phyloP scores from a whole-genome alignment of 2,113 vertebrate species.

The Ciconia stormi region DNA sequence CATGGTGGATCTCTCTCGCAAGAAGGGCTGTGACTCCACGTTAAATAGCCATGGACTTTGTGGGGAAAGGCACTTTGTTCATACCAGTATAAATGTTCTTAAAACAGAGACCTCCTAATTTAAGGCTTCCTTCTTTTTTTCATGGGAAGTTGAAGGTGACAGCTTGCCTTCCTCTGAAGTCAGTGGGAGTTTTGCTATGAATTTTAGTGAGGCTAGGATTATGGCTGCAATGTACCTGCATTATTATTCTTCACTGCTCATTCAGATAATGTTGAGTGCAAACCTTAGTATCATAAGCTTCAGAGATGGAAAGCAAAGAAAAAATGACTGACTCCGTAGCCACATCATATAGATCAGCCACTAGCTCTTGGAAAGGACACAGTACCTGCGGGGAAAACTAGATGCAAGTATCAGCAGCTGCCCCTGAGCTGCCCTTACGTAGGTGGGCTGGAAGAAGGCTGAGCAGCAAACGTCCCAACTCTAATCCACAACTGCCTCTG shows the following conservation, averaged over 20 bases:
- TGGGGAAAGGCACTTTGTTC: not conserved
- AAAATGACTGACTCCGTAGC: not conserved
- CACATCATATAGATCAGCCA: not conserved
- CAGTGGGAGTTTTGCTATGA: not conserved
- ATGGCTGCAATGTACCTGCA: not conserved
- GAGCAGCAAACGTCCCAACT: not conserved
- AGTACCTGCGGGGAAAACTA: not conserved
- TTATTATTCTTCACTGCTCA: not conserved
- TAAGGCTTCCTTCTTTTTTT: not conserved
- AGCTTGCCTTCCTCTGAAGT: not conserved
- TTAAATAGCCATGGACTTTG: not conserved
- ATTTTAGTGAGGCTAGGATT: not conserved
- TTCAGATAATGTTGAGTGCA: not conserved
- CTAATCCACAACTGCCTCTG: slow-evolving; percentile 20
- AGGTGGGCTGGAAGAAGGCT: not conserved
- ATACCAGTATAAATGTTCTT: not conserved
- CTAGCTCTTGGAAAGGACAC: not conserved
- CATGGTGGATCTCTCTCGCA: not conserved
- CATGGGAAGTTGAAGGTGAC: not conserved
- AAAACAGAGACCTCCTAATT: not conserved
- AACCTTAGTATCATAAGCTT: not conserved
- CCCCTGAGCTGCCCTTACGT: not conserved
- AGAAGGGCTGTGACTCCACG: not conserved
- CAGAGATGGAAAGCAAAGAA: not conserved
- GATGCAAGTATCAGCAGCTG: not conserved